Evolutionary conservation across 2,113 vertebrate genomes (phyloP), one percentile per base, ranked within the genome.

Genomic region (Irena cyanogastra): DNA sequence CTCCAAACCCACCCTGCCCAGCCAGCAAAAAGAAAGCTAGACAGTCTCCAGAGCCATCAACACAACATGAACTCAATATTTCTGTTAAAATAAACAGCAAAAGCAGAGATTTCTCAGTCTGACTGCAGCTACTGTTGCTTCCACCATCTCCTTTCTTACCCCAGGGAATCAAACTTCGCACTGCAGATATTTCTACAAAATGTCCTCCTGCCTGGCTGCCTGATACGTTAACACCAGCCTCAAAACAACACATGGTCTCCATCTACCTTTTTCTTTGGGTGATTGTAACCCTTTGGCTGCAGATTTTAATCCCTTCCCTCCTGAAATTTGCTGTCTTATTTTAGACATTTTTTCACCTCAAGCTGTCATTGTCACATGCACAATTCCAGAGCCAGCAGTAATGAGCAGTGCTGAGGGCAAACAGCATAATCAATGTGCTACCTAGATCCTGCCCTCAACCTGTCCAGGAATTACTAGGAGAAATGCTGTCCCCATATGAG

Each of bases 141-240:
- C 64, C 50, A 76, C 70, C n/a, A 33, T 88, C 27, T 80, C 61
- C 16, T 87, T 87, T 85, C 57, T 72, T 53, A 76, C 66, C 28
- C 42, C 50, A 69, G 89, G 74, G 70, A 76, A 87, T 66, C 74
- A 79, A 82, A 69, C 65, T 72, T 87, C 3, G 0, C 41, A 71
- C 77, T 93, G 83, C 74, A 87, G 89, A 42, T 84, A 80, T 87
- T 89, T 91, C 65, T 65, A 82, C 77, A 54, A 71, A 19, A 76
- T 1, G 0, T 60, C 31, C 49, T 70, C 60, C 52, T 1, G 4
- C n/a, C 61, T 0, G 0, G 47, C n/a, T 71, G 28, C 44, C 60
- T 76, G 78, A 16, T 72, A 35, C 28, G 70, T 87, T 72, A 92
- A 84, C 24, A 70, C 8, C 56, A 87, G 35, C 27, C 44, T 83